Conservation (phyloP, 2,888 invertebrate genomes). For the Patella ulyssiponensis region DNA sequence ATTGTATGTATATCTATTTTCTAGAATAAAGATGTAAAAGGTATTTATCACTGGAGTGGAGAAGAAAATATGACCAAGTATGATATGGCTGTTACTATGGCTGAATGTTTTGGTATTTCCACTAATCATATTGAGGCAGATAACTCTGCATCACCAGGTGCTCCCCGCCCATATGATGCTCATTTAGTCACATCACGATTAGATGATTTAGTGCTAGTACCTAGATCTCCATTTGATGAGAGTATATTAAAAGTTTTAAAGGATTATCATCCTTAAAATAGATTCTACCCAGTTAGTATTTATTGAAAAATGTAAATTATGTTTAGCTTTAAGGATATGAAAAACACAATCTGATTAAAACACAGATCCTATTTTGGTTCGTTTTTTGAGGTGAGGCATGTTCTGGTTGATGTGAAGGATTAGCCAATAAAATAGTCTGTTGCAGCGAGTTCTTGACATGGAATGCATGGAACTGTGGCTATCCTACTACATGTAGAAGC, state of each 20-base stretch:
- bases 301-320: no score
- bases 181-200: slow-evolving; percentile 68
- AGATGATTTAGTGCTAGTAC: slow-evolving; percentile 65
- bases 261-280: slow-evolving; percentile 26
- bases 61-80: slow-evolving; percentile 75
- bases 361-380: no score
- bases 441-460: no score
- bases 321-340: no score
- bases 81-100: slow-evolving; percentile 74
- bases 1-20: slow-evolving; percentile 22
- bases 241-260: slow-evolving; percentile 63
- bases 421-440: no score
- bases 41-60: slow-evolving; percentile 75
- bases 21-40: slow-evolving; percentile 65
- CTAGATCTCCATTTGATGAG: slow-evolving; percentile 70
- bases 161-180: slow-evolving; percentile 72
- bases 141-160: slow-evolving; percentile 60
- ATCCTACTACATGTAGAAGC: no score
- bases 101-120: slow-evolving; percentile 70
- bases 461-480: no score
- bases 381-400: no score
- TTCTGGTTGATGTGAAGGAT: no score
- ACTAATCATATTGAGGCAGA: slow-evolving; percentile 69
- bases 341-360: no score
- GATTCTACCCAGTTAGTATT: not conserved